Evolutionary conservation across 1,140 invertebrate genomes (phyloP).

Genomic region (Eciton burchellii): DNA sequence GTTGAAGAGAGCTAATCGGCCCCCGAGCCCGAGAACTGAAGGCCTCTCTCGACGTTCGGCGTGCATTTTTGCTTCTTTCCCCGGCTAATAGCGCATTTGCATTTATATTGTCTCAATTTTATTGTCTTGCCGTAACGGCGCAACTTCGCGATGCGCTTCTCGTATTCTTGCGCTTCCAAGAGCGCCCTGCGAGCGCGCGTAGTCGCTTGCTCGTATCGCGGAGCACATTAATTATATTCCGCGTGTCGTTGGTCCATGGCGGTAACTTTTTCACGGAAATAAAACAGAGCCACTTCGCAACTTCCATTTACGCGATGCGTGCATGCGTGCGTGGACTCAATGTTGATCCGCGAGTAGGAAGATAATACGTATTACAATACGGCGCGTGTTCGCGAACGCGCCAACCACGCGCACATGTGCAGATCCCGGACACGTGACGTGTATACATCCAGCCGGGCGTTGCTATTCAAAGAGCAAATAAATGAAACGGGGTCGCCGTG

Average conservation of each 20-base stretch:
- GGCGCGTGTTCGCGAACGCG: background rate
- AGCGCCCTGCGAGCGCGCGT: background rate
- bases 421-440: background rate
- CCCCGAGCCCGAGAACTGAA: background rate
- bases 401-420: background rate
- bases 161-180: background rate
- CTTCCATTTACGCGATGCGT: background rate
- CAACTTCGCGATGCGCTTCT: conserved; percentile 14
- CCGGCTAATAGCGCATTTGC: conserved; percentile 42
- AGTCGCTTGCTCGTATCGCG: no score
- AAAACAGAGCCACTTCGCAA: background rate
- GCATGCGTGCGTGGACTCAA: background rate
- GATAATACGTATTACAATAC: conserved; percentile 61
- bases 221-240: conserved; percentile 11
- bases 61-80: conserved; percentile 36
- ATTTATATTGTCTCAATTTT: conserved; percentile 60
- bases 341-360: conserved; percentile 36
- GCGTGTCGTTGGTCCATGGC: background rate
- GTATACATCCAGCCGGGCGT: background rate
- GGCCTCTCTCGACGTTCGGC: conserved; percentile 26
- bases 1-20: conserved; percentile 45
- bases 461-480: conserved; percentile 71
- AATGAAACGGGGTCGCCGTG: conserved; percentile 72
- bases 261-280: background rate
- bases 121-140: background rate